These are phyloP conservation scores for Drosophila cognata DNA, from an alignment of 2,888 invertebrate genomes.

Conservation along the genomic window DNA sequence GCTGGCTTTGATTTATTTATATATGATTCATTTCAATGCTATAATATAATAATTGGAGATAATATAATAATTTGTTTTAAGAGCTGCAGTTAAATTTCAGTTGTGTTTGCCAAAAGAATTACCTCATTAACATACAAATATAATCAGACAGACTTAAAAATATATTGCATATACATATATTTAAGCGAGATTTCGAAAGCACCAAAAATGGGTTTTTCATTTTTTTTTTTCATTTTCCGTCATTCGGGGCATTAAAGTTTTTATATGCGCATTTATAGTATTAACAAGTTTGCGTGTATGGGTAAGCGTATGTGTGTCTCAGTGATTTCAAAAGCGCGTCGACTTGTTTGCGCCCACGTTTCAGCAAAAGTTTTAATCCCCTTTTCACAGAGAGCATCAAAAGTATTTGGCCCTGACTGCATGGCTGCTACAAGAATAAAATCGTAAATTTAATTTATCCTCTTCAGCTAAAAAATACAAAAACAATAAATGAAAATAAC, in stretches of 20 bases:
- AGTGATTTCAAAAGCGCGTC: slow-evolving; percentile 39
- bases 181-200: slow-evolving; percentile 3
- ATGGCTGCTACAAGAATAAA: slow-evolving; percentile 27
- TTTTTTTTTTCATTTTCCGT: slow-evolving; percentile 39
- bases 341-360: slow-evolving; percentile 44
- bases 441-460: slow-evolving; percentile 48
- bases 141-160: not conserved
- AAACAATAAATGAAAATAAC: not conserved
- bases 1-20: not conserved
- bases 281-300: slow-evolving; percentile 7
- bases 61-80: slow-evolving; percentile 49
- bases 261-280: slow-evolving; percentile 41
- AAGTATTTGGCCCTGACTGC: slow-evolving; percentile 6
- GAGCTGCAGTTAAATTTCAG: slow-evolving; percentile 58
- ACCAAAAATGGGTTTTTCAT: slow-evolving; percentile 43
- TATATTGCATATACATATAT: not conserved
- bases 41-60: not conserved
- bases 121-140: not conserved
- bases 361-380: slow-evolving; percentile 1
- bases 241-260: slow-evolving; percentile 47
- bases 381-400: slow-evolving; percentile 9
- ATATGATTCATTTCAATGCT: not conserved
- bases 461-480: slow-evolving; percentile 10
- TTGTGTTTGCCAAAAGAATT: slow-evolving; percentile 35
- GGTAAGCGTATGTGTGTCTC: slow-evolving; percentile 4